Conservation (phyloP, 1,140 invertebrate genomes). For the Trigoniulus corallinus region DNA sequence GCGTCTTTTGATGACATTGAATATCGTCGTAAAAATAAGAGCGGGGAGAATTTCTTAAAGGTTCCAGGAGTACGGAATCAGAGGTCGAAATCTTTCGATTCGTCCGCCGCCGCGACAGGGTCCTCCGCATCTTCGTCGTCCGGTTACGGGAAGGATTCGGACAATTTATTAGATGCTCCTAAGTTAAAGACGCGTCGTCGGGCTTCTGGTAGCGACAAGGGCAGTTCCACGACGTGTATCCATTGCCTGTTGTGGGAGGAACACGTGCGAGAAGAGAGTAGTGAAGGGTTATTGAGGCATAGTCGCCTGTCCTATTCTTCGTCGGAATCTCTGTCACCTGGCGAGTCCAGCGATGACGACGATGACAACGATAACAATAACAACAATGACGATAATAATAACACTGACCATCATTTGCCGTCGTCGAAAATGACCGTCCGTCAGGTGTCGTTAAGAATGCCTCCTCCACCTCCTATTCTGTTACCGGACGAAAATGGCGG, state of each 20-base stretch:
- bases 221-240: slow-evolving; percentile 9
- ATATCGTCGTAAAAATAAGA: slow-evolving; percentile 41
- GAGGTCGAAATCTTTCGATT: slow-evolving; percentile 58
- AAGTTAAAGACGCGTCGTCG: slow-evolving; percentile 11
- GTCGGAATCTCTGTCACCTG: slow-evolving; percentile 23
- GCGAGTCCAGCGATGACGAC: slow-evolving; percentile 25
- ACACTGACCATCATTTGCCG: slow-evolving; percentile 9
- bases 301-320: background rate
- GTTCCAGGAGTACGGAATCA: slow-evolving; percentile 30
- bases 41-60: background rate
- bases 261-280: background rate
- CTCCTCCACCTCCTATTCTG: no score
- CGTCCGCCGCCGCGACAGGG: slow-evolving; percentile 22
- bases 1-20: slow-evolving; percentile 78
- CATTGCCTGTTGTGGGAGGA: slow-evolving; percentile 16
- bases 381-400: background rate
- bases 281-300: background rate
- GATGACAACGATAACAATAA: slow-evolving; percentile 11
- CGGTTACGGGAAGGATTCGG: no score
- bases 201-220: slow-evolving; percentile 5
- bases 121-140: background rate
- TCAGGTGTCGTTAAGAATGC: no score
- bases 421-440: no score
- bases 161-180: slow-evolving; percentile 8
- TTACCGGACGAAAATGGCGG: background rate